phyloP scores from a whole-genome alignment of 2,888 invertebrate species.

The Nebria brevicollis region DNA sequence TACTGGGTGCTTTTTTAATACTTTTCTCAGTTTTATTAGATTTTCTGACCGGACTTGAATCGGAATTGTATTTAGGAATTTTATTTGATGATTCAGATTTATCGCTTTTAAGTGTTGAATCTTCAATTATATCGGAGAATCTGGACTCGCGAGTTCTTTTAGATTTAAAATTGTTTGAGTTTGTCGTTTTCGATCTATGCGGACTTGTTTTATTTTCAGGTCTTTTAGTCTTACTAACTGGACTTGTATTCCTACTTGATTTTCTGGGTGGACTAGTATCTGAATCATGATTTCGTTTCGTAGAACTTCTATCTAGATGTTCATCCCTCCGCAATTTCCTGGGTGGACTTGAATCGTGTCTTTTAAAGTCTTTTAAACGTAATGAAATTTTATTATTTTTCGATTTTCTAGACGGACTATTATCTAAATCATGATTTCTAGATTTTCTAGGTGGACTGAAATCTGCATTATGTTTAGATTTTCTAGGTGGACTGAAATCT shows the following conservation, averaged over 20 bases:
- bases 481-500: constrained; percentile 53
- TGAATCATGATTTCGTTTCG: constrained; percentile 48
- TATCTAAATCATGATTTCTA: constrained; percentile 51
- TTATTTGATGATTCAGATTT: constrained; percentile 2
- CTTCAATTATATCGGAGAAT: background rate
- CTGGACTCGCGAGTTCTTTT: background rate
- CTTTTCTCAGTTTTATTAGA: constrained; percentile 48
- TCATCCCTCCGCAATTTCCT: constrained; percentile 43
- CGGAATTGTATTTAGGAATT: background rate
- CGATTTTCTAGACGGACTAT: constrained; percentile 53
- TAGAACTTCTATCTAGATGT: constrained; percentile 49
- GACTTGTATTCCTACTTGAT: constrained; percentile 47
- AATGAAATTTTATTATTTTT: constrained; percentile 46
- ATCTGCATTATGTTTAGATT: constrained; percentile 52
- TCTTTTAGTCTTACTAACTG: constrained; percentile 51
- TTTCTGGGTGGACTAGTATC: constrained; percentile 37
- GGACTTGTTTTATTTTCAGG: constrained; percentile 50
- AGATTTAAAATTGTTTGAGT: background rate
- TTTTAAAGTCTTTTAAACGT: constrained; percentile 48
- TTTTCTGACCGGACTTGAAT: constrained; percentile 27
- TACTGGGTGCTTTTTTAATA: constrained; percentile 29
- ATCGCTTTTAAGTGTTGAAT: background rate
- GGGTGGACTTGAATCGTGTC: constrained; percentile 36
- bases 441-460: constrained; percentile 57
- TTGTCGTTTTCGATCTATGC: background rate